These are phyloP conservation scores for Pitangus sulphuratus DNA, from an alignment of 2,797 vertebrate genomes.

Conservation along the genomic window DNA sequence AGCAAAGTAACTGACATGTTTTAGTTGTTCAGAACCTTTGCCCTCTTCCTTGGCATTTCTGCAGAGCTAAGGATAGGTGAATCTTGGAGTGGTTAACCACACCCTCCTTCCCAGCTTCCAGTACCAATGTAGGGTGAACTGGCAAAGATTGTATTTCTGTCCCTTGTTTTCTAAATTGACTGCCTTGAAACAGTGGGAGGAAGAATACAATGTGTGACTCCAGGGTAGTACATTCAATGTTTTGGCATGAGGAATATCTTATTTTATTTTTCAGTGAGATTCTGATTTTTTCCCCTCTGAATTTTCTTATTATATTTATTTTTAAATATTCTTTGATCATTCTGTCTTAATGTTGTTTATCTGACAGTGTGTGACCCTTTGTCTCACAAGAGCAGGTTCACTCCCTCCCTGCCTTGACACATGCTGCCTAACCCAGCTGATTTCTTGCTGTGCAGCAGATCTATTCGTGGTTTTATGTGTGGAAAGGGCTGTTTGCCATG, in stretches of 20 bases:
- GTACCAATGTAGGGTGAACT: neutral
- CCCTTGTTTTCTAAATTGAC: neutral
- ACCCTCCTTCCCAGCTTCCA: neutral
- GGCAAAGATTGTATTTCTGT: neutral
- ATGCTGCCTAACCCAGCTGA: neutral
- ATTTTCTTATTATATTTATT: neutral
- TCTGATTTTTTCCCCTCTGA: neutral
- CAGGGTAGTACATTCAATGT: neutral
- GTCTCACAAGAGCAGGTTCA: constrained; percentile 51
- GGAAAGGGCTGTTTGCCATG: constrained; percentile 55
- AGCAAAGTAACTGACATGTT: neutral
- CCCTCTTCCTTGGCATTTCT: neutral
- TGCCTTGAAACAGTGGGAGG: neutral
- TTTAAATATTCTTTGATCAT: constrained; percentile 27
- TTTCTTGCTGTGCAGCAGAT: constrained; percentile 48
- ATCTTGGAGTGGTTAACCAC: neutral
- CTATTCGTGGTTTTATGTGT: constrained; percentile 58
- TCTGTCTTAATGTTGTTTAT: constrained; percentile 18
- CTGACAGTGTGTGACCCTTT: constrained; percentile 37
- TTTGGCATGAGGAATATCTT: neutral
- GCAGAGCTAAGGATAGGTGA: neutral
- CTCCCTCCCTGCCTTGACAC: constrained; percentile 52
- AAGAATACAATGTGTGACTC: neutral
- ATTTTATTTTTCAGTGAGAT: neutral
- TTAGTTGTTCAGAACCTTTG: neutral